Evolutionary conservation across 2,888 invertebrate species (phyloP), one percentile per base, ranked within the genome.

Genomic region (Standfussiana lucernea): DNA sequence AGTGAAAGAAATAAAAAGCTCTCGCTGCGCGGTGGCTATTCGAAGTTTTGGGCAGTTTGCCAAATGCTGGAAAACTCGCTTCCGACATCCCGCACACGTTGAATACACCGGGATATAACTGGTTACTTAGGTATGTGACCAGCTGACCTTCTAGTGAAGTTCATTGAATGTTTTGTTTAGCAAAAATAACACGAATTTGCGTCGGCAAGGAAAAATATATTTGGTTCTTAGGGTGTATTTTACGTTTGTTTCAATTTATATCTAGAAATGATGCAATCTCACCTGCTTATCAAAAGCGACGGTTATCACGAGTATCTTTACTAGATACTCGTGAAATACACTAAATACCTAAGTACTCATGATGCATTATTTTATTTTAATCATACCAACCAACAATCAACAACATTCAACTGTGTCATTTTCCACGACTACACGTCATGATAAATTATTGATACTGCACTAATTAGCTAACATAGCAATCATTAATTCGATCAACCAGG

Each of bases 61-160:
- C 89, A 88, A 75, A 53, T 21, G 35, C 79, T 83, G 88, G 88
- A 89, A 83, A 86, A 89, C 79, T 70, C 56, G 71, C 67, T 87
- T 87, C 81, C 86, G 86, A 89, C 72, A 78, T 69, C 18, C 61
- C 56, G 45, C 62, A 66, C 74, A 50, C 73, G 66, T 70, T 77
- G 56, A 53, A 68, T 50, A 75, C 13, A 47, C 53, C 1, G 28
- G 24, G 3, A 40, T 65, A 47, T 61, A 59, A 10, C 8, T 64
- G n/a, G n/a, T n/a, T 40, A 15, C 62, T 0, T 37, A 45, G 13
- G n/a, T 50, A 59, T 1, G 42, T 45, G 10, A 11, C 6, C 35
- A 47, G 40, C 28, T 50, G n/a, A 62, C 13, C 61, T 40, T 32
- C 32, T 45, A 2, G n/a, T 53, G 47, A 40, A 75, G 53, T 80